These are phyloP conservation scores for Strix uralensis DNA, from an alignment of 2,113 vertebrate species.

Conservation along the genomic window DNA sequence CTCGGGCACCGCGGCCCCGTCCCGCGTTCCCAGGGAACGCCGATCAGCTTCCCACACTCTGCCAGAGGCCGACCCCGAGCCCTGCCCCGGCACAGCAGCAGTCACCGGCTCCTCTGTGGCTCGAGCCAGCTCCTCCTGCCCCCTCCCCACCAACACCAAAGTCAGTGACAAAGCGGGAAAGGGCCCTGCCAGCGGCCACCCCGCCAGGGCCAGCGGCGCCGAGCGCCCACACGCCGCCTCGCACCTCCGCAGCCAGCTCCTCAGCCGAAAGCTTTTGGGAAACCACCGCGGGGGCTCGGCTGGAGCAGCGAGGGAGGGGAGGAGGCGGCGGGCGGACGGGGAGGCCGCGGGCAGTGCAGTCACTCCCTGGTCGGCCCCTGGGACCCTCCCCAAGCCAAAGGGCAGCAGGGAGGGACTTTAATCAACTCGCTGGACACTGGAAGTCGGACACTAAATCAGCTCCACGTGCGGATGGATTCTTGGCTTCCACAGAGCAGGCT, in stretches of 20 bases:
- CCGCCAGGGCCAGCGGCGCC: not conserved
- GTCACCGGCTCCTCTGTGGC: rapidly evolving
- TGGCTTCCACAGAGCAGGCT: not conserved
- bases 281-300: not conserved
- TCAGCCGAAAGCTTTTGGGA: not conserved
- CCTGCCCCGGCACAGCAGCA: rapidly evolving
- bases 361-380: rapidly evolving
- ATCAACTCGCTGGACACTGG: not conserved
- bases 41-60: not conserved
- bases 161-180: no score
- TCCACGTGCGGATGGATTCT: not conserved
- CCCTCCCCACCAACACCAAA: not conserved
- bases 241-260: not conserved
- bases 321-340: not conserved
- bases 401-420: not conserved
- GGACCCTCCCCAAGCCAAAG: not conserved
- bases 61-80: not conserved
- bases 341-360: not conserved
- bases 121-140: not conserved
- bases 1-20: not conserved
- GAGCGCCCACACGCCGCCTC: not conserved
- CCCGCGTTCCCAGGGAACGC: not conserved
- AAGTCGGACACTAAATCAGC: not conserved
- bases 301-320: not conserved
- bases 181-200: not conserved